phyloP scores from a whole-genome alignment of 30 jellyfish, hydroid and myxozoan genomes.

The Cassiopea andromeda region DNA sequence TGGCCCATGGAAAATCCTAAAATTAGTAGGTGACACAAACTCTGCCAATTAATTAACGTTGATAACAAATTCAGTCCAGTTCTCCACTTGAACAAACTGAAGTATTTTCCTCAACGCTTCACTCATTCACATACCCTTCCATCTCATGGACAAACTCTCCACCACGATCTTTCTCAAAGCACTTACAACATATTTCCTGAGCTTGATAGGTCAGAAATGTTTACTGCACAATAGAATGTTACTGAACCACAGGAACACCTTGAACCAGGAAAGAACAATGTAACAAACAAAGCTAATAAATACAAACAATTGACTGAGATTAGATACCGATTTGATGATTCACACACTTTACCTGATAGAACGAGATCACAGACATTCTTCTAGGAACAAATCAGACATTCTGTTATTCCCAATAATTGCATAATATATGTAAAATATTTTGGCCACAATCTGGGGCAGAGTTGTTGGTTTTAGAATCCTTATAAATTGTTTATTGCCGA shows the following conservation, averaged over 20 bases:
- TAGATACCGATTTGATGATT: not conserved
- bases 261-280: not conserved
- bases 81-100: not conserved
- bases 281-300: not conserved
- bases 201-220: not conserved
- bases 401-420: not conserved
- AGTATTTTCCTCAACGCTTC: not conserved
- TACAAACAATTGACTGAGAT: too few species aligned
- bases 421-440: not conserved
- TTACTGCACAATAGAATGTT: too few species aligned
- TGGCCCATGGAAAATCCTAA: conserved; percentile 29
- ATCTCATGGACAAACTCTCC: not conserved
- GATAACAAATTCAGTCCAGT: not conserved
- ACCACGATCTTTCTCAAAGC: not conserved
- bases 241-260: not conserved
- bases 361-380: not conserved
- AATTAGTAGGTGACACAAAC: conserved; percentile 23
- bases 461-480: too few species aligned
- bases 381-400: not conserved
- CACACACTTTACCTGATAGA: not conserved
- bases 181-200: not conserved
- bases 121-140: not conserved
- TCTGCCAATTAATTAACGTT: not conserved
- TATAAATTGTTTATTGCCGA: too few species aligned
- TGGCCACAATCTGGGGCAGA: not conserved